Percentiles rank a stretch among this genome's conserved stretches.
Conservation (phyloP, 2,888 invertebrate genomes). For the Griposia aprilina region DNA sequence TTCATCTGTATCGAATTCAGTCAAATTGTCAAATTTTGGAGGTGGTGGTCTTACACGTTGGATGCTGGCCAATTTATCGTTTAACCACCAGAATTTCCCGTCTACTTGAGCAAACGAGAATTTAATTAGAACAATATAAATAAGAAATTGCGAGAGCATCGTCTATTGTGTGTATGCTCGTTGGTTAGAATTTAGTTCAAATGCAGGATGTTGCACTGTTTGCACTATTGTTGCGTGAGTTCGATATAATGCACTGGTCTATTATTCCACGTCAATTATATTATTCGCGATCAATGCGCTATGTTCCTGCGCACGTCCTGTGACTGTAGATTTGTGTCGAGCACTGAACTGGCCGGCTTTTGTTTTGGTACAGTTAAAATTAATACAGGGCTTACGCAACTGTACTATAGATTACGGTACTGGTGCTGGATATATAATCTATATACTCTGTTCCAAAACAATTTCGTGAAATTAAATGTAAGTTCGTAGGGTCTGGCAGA, state of each 20-base stretch:
- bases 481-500: not conserved
- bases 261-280: constrained; percentile 82
- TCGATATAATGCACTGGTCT: constrained; percentile 75
- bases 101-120: constrained; percentile 77
- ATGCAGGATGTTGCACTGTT: constrained; percentile 83
- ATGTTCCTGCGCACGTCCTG: constrained; percentile 74
- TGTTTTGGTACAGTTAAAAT: constrained; percentile 65
- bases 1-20: constrained; percentile 83
- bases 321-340: constrained; percentile 70
- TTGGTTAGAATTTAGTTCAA: constrained; percentile 71
- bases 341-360: constrained; percentile 70
- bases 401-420: not conserved
- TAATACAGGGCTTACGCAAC: constrained; percentile 27
- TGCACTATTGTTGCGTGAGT: constrained; percentile 79
- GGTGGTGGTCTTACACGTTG: constrained; percentile 72
- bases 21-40: constrained; percentile 79
- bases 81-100: constrained; percentile 87
- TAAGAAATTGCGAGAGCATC: constrained; percentile 73
- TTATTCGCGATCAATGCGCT: constrained; percentile 73
- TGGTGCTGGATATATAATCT: not conserved
- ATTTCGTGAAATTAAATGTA: not conserved
- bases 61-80: constrained; percentile 77
- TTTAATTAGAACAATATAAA: constrained; percentile 71
- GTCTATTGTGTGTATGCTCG: constrained; percentile 64
- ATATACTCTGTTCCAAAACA: not conserved